A percentile compares a stretch with the other conserved stretches of the same genome.
Evolutionary conservation across 2,888 invertebrate genomes (phyloP).

Genomic region (Notocelia uddmanniana): DNA sequence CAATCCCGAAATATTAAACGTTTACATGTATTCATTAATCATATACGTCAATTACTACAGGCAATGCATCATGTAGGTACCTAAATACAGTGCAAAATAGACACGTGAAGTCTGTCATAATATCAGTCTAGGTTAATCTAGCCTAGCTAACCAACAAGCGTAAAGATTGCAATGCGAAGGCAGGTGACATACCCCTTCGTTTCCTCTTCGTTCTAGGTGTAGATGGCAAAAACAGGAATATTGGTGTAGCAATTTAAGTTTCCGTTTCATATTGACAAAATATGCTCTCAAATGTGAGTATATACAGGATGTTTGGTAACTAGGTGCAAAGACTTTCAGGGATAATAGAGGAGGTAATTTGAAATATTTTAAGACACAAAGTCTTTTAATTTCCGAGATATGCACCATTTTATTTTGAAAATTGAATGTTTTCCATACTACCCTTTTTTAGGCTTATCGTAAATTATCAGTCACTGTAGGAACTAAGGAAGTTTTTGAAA

Average conservation of each 20-base stretch:
- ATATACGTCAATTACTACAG: background rate
- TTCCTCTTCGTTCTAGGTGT: background rate
- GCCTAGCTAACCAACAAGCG: constrained; percentile 15
- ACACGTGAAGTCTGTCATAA: background rate
- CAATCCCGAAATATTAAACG: constrained; percentile 18
- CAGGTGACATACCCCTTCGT: constrained; percentile 3
- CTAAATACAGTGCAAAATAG: background rate
- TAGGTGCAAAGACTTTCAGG: too few relatives aligned
- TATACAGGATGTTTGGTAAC: too few relatives aligned
- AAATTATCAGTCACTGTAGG: too few relatives aligned
- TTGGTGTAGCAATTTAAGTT: background rate
- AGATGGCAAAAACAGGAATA: background rate
- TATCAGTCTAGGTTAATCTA: background rate
- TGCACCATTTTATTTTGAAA: too few relatives aligned
- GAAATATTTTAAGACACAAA: too few relatives aligned
- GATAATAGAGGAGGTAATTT: too few relatives aligned
- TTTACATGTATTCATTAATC: background rate
- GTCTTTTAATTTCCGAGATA: too few relatives aligned
- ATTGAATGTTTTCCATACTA: too few relatives aligned
- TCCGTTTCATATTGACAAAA: background rate
- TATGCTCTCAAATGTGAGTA: too few relatives aligned
- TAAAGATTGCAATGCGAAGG: constrained; percentile 15
- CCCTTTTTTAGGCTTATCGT: too few relatives aligned
- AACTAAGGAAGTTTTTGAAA: too few relatives aligned
- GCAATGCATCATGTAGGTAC: background rate